A percentile compares a stretch with the other conserved stretches of the same genome.
Conservation (phyloP, 1,140 invertebrate genomes). For the Zaprionus ghesquierei region DNA sequence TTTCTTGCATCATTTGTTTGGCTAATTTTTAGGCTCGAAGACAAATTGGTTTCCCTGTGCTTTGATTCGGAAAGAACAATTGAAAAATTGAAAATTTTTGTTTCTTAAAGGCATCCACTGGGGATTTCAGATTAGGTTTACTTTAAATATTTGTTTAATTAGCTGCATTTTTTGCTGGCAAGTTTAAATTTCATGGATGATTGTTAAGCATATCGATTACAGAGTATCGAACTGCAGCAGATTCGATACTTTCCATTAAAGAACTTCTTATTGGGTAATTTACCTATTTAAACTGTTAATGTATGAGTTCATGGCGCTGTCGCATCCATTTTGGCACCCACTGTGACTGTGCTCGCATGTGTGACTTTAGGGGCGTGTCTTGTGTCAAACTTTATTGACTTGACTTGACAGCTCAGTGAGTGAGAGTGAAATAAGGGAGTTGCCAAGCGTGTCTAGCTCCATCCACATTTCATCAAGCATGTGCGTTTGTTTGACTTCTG, state of each 20-base stretch:
- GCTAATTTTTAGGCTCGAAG: constrained; percentile 65
- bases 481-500: constrained; percentile 55
- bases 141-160: neutral
- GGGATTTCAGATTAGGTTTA: neutral
- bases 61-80: constrained; percentile 56
- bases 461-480: constrained; percentile 5
- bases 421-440: constrained; percentile 42
- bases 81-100: constrained; percentile 27
- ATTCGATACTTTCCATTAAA: neutral
- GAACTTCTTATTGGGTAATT: neutral
- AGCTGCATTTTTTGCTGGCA: neutral
- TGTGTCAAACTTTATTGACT: constrained; percentile 16
- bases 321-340: neutral
- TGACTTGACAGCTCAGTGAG: neutral
- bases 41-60: constrained; percentile 46
- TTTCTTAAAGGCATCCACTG: neutral
- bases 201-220: neutral
- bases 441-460: constrained; percentile 19
- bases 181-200: neutral
- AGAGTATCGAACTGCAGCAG: neutral
- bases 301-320: neutral
- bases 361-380: constrained; percentile 23
- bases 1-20: constrained; percentile 68
- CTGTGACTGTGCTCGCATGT: constrained; percentile 3
- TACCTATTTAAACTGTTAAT: neutral